These are phyloP conservation scores for Sphecodes monilicornis DNA, from an alignment of 2,888 invertebrate genomes.

Conservation along the genomic window DNA sequence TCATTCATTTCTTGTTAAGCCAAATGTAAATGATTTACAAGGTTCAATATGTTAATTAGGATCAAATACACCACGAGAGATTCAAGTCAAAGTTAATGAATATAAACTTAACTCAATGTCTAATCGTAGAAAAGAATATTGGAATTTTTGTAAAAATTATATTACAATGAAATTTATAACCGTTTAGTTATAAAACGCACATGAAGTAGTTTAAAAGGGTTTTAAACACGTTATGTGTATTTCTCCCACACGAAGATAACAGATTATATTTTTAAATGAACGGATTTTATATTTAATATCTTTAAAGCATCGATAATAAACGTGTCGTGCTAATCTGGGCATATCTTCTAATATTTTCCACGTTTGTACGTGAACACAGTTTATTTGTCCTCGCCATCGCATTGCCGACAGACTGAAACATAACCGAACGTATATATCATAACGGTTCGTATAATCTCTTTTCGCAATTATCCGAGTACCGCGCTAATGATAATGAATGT, in stretches of 20 bases:
- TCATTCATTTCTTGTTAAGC: too few relatives aligned
- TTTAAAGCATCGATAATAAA: not conserved
- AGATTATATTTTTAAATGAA: not conserved
- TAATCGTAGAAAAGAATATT: too few relatives aligned
- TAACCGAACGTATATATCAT: not conserved
- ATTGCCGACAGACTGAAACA: not conserved
- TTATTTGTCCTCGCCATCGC: not conserved
- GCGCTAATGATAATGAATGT: constrained; percentile 20
- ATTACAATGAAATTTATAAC: too few relatives aligned
- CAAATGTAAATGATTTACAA: too few relatives aligned
- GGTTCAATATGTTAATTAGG: too few relatives aligned
- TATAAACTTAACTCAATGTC: too few relatives aligned
- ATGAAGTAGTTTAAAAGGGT: not conserved
- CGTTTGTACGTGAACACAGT: not conserved
- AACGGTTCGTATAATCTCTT: not conserved
- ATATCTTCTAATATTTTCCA: not conserved
- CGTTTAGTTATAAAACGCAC: too few relatives aligned
- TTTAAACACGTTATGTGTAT: too few relatives aligned
- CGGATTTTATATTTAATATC: not conserved
- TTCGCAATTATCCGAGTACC: constrained; percentile 23
- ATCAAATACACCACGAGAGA: too few relatives aligned
- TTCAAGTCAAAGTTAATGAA: too few relatives aligned
- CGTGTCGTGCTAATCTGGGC: not conserved
- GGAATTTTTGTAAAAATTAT: too few relatives aligned
- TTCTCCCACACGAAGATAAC: too few relatives aligned